Percentiles rank a stretch among this genome's conserved stretches.
phyloP scores from a whole-genome alignment of 37 sponge, comb jelly and placozoan species.

The Petrosia ficiformis region DNA sequence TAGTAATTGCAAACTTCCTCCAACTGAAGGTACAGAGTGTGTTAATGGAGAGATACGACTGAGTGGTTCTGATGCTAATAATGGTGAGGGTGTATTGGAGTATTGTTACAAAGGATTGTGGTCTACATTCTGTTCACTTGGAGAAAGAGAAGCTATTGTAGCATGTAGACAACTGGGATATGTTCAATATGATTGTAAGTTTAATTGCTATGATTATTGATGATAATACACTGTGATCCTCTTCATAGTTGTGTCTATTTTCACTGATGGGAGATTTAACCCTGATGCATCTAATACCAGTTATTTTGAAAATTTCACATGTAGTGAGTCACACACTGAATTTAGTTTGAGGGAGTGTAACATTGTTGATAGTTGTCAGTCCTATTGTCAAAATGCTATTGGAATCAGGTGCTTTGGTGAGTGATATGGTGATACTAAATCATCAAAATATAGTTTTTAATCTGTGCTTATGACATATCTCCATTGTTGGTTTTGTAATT shows the following conservation, averaged over 20 bases:
- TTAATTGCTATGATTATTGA: not conserved
- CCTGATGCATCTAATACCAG: not conserved
- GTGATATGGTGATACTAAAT: too few relatives aligned
- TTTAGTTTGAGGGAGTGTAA: not conserved
- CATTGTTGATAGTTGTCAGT: not conserved
- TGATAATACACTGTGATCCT: not conserved
- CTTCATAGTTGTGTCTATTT: not conserved
- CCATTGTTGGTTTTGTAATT: too few relatives aligned
- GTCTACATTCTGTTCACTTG: slow-evolving; percentile 2
- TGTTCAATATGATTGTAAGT: not conserved
- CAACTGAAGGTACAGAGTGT: not conserved
- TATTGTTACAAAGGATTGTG: slow-evolving; percentile 5
- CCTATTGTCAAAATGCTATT: not conserved
- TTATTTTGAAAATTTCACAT: not conserved
- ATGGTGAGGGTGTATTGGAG: not conserved
- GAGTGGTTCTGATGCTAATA: not conserved
- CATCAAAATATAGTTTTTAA: too few relatives aligned
- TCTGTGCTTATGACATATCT: too few relatives aligned
- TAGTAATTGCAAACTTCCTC: not conserved
- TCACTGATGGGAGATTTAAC: slow-evolving; percentile 1
- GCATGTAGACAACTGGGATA: slow-evolving; percentile 11
- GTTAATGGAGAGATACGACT: not conserved
- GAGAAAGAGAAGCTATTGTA: not conserved
- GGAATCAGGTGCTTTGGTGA: not conserved
- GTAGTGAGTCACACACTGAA: not conserved